phyloP scores from a whole-genome alignment of 2,113 vertebrate genomes.

The Sphaerodactylus townsendi region DNA sequence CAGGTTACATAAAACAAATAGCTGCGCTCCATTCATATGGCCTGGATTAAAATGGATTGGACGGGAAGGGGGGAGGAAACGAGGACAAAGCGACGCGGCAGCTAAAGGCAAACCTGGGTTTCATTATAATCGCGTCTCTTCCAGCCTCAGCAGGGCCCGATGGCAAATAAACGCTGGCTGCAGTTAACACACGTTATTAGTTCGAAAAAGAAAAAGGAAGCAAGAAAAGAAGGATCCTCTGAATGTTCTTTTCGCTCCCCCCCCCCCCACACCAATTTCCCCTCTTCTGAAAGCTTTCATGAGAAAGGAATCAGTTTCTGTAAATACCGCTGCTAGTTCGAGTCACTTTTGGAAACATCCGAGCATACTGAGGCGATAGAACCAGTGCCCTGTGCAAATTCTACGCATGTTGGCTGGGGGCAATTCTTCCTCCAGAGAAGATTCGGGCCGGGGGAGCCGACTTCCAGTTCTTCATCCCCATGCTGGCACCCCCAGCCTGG shows the following conservation, averaged over 20 bases:
- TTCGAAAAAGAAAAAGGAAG: slow-evolving; percentile 36
- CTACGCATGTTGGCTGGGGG: background rate
- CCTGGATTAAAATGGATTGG: slow-evolving; percentile 68
- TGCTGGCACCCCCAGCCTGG: too few species aligned
- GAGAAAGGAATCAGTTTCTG: slow-evolving; percentile 52
- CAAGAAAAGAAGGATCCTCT: slow-evolving; percentile 26
- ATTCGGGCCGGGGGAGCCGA: too few species aligned
- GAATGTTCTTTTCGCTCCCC: slow-evolving; percentile 14
- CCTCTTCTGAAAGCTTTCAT: slow-evolving; percentile 54
- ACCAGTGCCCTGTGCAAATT: slow-evolving; percentile 8
- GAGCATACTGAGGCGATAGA: slow-evolving; percentile 42
- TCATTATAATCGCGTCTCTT: slow-evolving; percentile 70
- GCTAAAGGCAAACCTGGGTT: slow-evolving; percentile 59
- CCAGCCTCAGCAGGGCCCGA: slow-evolving; percentile 57
- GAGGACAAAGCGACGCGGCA: background rate
- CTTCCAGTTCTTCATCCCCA: too few species aligned
- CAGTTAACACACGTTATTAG: slow-evolving; percentile 48
- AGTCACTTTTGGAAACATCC: slow-evolving; percentile 48
- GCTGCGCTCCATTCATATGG: slow-evolving; percentile 72
- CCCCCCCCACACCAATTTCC: background rate
- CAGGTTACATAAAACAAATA: slow-evolving; percentile 77
- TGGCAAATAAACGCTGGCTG: slow-evolving; percentile 64
- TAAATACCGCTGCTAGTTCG: slow-evolving; percentile 44
- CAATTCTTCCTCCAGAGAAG: background rate
- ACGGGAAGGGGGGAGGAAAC: slow-evolving; percentile 37